Conservation (phyloP, 2,797 vertebrate species). For the Artibeus jamaicensis region DNA sequence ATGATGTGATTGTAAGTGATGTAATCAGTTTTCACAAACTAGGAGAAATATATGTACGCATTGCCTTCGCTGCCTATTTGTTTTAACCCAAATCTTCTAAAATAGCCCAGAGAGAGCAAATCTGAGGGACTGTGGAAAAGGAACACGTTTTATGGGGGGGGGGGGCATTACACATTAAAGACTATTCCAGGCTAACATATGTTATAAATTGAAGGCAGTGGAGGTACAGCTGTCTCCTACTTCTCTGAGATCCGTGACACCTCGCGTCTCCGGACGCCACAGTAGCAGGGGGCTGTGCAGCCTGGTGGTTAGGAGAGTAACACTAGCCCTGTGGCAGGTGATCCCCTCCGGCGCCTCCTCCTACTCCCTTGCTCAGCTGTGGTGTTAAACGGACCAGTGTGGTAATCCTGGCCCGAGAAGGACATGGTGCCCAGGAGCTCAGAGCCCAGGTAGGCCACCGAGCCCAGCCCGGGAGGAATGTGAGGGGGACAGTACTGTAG, state of each 20-base stretch:
- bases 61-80: background rate
- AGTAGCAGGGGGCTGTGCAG: too few species aligned
- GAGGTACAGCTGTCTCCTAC: background rate
- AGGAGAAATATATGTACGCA: background rate
- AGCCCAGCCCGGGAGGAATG: background rate
- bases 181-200: background rate
- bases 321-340: rapidly evolving
- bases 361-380: background rate
- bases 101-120: background rate
- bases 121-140: background rate
- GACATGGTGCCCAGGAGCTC: background rate
- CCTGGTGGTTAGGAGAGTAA: background rate
- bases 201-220: background rate
- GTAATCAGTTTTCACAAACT: background rate
- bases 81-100: constrained; percentile 12
- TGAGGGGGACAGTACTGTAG: background rate
- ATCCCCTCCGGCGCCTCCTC: background rate
- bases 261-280: background rate
- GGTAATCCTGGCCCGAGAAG: background rate
- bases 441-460: background rate
- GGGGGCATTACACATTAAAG: background rate
- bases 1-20: constrained; percentile 21
- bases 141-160: background rate
- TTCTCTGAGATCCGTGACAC: background rate
- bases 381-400: background rate